Conservation (phyloP, 1,140 invertebrate genomes). For the Pogonognathellus flavescens region DNA sequence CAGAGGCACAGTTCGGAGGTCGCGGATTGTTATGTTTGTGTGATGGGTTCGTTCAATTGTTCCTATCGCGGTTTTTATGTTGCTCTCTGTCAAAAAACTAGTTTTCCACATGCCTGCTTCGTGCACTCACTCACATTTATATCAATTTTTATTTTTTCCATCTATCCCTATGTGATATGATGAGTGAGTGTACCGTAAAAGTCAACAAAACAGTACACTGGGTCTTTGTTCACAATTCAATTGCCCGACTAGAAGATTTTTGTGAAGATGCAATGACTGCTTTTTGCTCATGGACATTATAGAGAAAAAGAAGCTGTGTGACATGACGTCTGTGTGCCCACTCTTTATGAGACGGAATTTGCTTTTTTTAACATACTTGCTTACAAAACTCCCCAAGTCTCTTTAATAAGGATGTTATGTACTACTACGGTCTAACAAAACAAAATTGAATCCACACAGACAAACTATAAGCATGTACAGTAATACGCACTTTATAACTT, state of each 20-base stretch:
- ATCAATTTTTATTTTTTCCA: slow-evolving; percentile 37
- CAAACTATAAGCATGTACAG: too few relatives aligned
- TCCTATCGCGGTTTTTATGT: slow-evolving; percentile 31
- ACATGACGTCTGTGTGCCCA: too few relatives aligned
- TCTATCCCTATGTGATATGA: not conserved
- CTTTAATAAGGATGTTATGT: too few relatives aligned
- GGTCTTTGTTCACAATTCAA: slow-evolving; percentile 20
- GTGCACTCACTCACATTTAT: slow-evolving; percentile 45
- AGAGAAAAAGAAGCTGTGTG: too few relatives aligned
- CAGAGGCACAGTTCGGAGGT: slow-evolving; percentile 49
- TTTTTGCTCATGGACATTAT: not conserved
- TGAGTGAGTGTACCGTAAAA: slow-evolving; percentile 32
- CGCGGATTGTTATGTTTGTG: slow-evolving; percentile 20
- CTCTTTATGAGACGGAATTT: too few relatives aligned
- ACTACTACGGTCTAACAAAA: too few relatives aligned
- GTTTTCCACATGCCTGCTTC: slow-evolving; percentile 36
- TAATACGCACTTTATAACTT: too few relatives aligned
- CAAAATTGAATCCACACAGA: too few relatives aligned
- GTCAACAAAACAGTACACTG: slow-evolving; percentile 16
- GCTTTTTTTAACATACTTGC: too few relatives aligned
- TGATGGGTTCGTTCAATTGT: slow-evolving; percentile 42
- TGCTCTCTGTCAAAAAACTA: slow-evolving; percentile 39
- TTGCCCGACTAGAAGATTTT: not conserved
- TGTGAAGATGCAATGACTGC: not conserved
- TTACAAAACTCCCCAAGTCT: too few relatives aligned